Evolutionary conservation across 2,888 invertebrate species (phyloP), one percentile per base, ranked within the genome.

Genomic region (Entomobrya proxima): DNA sequence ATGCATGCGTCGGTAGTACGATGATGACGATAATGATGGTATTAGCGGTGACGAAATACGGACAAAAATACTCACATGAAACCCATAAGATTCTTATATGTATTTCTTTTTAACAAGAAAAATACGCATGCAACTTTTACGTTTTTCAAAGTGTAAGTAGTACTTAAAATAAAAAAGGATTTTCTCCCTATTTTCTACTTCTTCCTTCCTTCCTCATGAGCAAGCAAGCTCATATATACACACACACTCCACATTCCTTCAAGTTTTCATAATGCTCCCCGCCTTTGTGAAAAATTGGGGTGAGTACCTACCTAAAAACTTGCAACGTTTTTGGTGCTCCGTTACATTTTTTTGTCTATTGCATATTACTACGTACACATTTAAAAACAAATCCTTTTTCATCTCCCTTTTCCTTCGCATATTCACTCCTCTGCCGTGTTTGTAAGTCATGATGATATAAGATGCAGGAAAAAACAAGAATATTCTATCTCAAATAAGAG

Each of bases 121-220:
- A 15, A 15, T 44, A n/a, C 1, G 44, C 2, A 32, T 35, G 13
- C 58, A 30, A 35, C 4, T 35, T n/a, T 2, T 47, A 47, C n/a
- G 11, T 37, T 7, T 37, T 37, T 7, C 11, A 11, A 7, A 37
- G 11, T 37, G 37, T 37, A 37, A 11, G 37, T 37, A 37, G 35
- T 77, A 77, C 69, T 69, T 84, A 77, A 77, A 69, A 84, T 77
- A 77, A 83, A 50, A 64, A 84, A 44, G 77, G 84, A 77, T 84
- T 84, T 84, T 77, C 77, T 84, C 44, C 78, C 18, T 55, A 40
- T 67, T 74, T 72, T 40, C 50, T 27, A 32, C 61, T 15, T 27
- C 58, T 13, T 52, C 37, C 37, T 75, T 52, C n/a, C 47, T 64
- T 64, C 37, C 67, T 67, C 78, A 47, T 67, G 47, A 18, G 32